Conservation (phyloP, 1,140 invertebrate species). For the Caenorhabditis latens region DNA sequence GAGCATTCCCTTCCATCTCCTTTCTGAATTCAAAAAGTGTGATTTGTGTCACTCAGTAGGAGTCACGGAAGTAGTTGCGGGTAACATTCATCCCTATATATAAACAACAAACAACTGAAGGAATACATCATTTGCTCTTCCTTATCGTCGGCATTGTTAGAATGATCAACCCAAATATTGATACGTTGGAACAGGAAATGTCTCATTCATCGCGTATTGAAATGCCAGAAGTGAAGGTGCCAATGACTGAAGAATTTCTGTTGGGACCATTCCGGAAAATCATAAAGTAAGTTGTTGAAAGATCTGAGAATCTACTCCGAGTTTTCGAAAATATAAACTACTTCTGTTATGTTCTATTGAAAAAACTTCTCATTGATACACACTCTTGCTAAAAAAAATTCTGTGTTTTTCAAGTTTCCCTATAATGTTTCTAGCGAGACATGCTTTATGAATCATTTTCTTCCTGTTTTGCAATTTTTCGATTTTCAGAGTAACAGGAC, state of each 20-base stretch:
- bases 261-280: slow-evolving; percentile 6
- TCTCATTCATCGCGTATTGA: neutral
- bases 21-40: neutral
- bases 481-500: slow-evolving; percentile 1
- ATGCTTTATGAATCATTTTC: too few relatives aligned
- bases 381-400: too few relatives aligned
- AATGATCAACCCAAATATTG: neutral
- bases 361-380: too few relatives aligned
- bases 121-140: neutral
- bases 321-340: too few relatives aligned
- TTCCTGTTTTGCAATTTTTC: too few relatives aligned
- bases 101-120: slow-evolving; percentile 12
- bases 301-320: too few relatives aligned
- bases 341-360: too few relatives aligned
- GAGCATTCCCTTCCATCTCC: neutral
- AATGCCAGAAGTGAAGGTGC: neutral
- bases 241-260: neutral
- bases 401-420: too few relatives aligned
- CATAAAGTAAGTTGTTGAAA: neutral
- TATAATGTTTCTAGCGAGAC: too few relatives aligned
- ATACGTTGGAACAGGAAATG: neutral
- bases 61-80: slow-evolving; percentile 11
- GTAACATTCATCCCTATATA: slow-evolving; percentile 26
- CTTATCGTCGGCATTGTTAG: neutral
- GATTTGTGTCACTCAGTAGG: slow-evolving; percentile 9